These are phyloP conservation scores for Epizoanthus ramosus DNA, from an alignment of 92 coral and sea anemone genomes.

Conservation along the genomic window DNA sequence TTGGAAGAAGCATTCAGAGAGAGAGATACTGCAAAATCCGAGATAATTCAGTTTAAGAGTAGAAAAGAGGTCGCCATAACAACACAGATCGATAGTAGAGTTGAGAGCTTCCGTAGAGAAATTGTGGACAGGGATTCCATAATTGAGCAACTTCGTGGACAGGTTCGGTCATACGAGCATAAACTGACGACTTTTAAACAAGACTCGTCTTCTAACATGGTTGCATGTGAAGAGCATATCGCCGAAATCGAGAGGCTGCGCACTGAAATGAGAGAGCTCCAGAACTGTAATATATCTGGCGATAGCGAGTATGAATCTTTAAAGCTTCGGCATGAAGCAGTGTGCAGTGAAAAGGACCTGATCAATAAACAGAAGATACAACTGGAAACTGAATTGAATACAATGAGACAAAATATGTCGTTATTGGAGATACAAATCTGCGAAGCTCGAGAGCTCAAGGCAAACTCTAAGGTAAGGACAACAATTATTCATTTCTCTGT, in stretches of 20 bases:
- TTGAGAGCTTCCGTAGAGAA: conserved; percentile 76
- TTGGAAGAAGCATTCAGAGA: conserved; percentile 47
- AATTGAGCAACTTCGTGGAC: conserved; percentile 78
- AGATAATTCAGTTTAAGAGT: conserved; percentile 21
- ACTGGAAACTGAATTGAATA: conserved; percentile 27
- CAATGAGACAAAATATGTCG: conserved; percentile 17
- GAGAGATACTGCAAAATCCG: conserved; percentile 32
- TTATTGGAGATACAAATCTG: conserved; percentile 14
- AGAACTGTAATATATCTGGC: conserved; percentile 13
- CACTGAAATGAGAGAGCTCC: conserved; percentile 16
- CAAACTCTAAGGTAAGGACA: conserved; percentile 13
- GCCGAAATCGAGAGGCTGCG: conserved; percentile 9
- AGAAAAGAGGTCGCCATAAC: conserved; percentile 1
- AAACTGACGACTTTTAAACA: conserved; percentile 70
- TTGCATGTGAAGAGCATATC: not conserved
- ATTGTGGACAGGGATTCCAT: conserved; percentile 74
- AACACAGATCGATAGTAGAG: conserved; percentile 38
- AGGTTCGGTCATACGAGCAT: conserved; percentile 69
- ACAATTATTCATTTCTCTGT: too few species aligned
- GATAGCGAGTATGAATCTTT: conserved; percentile 47
- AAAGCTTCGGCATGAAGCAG: conserved; percentile 47
- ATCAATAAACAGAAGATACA: conserved; percentile 7
- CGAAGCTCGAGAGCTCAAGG: conserved; percentile 12
- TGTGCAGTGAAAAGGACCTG: conserved; percentile 47
- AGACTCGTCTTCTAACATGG: conserved; percentile 20